Percentiles rank a stretch among this genome's conserved stretches.
phyloP scores from a whole-genome alignment of 2,113 vertebrate genomes.

The Protobothrops flavoviridis region DNA sequence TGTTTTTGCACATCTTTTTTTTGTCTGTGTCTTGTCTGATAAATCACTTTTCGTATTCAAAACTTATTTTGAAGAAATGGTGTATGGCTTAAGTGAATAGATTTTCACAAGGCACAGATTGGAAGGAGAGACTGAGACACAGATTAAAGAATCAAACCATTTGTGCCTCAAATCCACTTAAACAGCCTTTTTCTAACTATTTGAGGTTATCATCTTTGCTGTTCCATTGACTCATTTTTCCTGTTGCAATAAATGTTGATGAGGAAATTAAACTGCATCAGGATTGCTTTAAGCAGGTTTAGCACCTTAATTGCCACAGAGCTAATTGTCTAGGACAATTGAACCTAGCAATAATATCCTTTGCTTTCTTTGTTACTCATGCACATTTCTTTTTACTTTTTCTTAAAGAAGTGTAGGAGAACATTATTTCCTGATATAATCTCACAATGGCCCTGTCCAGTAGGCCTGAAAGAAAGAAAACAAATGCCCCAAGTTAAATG shows the following conservation, averaged over 20 bases:
- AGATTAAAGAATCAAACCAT: neutral
- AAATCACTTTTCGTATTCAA: neutral
- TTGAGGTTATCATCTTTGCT: neutral
- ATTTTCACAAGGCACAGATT: neutral
- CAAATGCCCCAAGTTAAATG: neutral
- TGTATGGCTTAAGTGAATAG: neutral
- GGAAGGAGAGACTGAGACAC: neutral
- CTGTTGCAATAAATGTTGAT: neutral
- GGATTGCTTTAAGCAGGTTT: neutral
- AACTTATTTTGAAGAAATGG: neutral
- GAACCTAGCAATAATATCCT: neutral
- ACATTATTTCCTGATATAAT: neutral
- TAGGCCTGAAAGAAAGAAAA: neutral
- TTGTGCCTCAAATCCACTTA: neutral
- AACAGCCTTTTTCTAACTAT: neutral
- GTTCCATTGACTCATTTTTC: neutral
- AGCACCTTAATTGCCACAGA: neutral
- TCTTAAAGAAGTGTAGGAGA: neutral
- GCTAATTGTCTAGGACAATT: neutral
- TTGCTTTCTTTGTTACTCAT: neutral
- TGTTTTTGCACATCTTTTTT: neutral
- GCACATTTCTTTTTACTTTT: neutral
- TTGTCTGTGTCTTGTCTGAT: neutral
- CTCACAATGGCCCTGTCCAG: neutral
- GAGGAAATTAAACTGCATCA: constrained; percentile 6